These are phyloP conservation scores for Tarsius wallacei DNA, from an alignment of 2,797 vertebrate genomes.

Conservation along the genomic window DNA sequence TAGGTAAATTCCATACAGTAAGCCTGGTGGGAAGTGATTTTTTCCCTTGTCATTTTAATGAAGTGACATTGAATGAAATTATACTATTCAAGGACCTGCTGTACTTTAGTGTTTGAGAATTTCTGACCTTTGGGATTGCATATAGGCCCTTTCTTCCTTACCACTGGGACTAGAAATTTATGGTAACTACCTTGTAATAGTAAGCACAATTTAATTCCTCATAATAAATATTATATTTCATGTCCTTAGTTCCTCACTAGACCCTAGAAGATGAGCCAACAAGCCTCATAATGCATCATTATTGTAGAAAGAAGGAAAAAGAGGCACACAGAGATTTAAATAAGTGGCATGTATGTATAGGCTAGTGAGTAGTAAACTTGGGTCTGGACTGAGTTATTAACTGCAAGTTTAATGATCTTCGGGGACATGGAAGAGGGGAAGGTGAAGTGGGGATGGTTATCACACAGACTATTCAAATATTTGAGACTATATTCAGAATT, in stretches of 20 bases:
- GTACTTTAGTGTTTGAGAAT: background rate
- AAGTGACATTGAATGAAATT: background rate
- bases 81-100: background rate
- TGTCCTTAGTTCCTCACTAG: background rate
- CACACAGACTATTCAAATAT: background rate
- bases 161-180: background rate
- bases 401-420: background rate
- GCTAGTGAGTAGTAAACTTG: background rate
- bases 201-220: background rate
- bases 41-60: background rate
- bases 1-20: background rate
- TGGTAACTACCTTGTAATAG: background rate
- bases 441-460: background rate
- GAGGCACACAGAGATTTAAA: background rate
- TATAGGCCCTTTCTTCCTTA: background rate
- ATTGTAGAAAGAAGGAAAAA: background rate
- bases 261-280: background rate
- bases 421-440: background rate
- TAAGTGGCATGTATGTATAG: background rate
- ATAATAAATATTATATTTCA: background rate
- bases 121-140: background rate
- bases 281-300: background rate
- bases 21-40: background rate
- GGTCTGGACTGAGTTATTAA: background rate
- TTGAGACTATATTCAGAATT: background rate